These are phyloP conservation scores for Theretra japonica DNA, from an alignment of 2,888 invertebrate genomes.

Conservation along the genomic window DNA sequence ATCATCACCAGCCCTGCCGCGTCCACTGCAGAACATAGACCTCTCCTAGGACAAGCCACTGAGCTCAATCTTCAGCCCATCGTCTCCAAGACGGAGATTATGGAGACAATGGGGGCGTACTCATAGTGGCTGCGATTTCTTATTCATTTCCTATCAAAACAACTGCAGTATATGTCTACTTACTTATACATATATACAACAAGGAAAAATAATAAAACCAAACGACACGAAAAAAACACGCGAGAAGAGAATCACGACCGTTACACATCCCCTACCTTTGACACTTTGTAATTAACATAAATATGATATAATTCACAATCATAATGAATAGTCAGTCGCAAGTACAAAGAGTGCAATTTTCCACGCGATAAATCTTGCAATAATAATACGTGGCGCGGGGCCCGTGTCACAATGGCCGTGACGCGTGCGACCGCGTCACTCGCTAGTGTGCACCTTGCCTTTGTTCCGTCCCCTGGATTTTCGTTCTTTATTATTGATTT, in stretches of 20 bases:
- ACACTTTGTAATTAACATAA: slow-evolving; percentile 76
- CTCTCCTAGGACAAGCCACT: no score
- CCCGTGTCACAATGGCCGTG: slow-evolving; percentile 56
- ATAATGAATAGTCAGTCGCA: slow-evolving; percentile 72
- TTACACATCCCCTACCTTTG: slow-evolving; percentile 60
- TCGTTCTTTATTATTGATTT: slow-evolving; percentile 31
- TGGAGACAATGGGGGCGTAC: no score
- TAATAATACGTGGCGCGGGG: slow-evolving; percentile 74
- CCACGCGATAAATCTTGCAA: slow-evolving; percentile 82
- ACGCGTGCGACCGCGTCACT: slow-evolving; percentile 63
- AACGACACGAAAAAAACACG: slow-evolving; percentile 29
- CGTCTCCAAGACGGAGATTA: no score
- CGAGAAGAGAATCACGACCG: slow-evolving; percentile 47
- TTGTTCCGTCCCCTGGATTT: slow-evolving; percentile 53
- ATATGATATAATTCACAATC: slow-evolving; percentile 78
- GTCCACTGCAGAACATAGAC: no score
- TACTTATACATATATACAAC: background rate
- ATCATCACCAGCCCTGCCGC: no score
- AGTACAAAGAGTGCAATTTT: slow-evolving; percentile 83
- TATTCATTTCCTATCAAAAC: background rate
- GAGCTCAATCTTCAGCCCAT: no score
- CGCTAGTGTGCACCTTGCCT: slow-evolving; percentile 70
- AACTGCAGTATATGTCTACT: background rate
- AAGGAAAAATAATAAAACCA: slow-evolving; percentile 23
- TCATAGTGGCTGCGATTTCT: background rate